Evolutionary conservation across 1,140 invertebrate species (phyloP), one percentile per base, ranked within the genome.

Genomic region (Aphis gossypii): DNA sequence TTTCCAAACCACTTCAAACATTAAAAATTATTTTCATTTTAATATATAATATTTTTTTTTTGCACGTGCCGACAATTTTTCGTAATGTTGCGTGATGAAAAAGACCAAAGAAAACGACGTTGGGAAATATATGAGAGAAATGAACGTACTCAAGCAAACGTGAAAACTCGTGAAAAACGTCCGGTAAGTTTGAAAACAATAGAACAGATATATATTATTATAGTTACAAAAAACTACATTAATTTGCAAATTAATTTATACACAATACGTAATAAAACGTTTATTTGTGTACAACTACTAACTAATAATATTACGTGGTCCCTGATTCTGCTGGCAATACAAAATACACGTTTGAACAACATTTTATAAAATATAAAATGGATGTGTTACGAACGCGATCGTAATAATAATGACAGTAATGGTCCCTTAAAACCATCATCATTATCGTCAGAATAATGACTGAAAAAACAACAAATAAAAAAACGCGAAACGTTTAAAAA

Each of bases 381-480:
- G 60, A 60, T 83, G 41, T 44, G 38, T 84, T 86, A 41, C 82
- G 76, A 93, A 93, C 82, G 92, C 76, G 46, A 93, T 93, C 48
- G 82, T 51, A 93, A 93, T 93, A 93, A 93, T 86, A 86, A 93
- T 93, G 92, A 93, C 92, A 84, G 92, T 84, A 86, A 93, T 93
- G 92, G 92, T 93, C 92, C 92, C 92, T 84, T 93, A 41, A 93
- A 93, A 93, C 92, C 92, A 93, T 93, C 92, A 93, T 93, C 92
- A 93, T 93, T 93, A 93, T 93, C 82, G 82, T 93, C 30, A 86
- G 48, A 93, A 93, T 93, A 93, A 93, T 93, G 92, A 93, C 48
- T 83, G 82, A 11, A 93, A 92, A 93, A 84, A 82, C 88, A 90
- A 90, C 56, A 44, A 90, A 90, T 68, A n/a, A 90, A 90, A 90